Evolutionary conservation across 2,888 invertebrate genomes (phyloP), one percentile per base, ranked within the genome.

Genomic region (Plutella xylostella): DNA sequence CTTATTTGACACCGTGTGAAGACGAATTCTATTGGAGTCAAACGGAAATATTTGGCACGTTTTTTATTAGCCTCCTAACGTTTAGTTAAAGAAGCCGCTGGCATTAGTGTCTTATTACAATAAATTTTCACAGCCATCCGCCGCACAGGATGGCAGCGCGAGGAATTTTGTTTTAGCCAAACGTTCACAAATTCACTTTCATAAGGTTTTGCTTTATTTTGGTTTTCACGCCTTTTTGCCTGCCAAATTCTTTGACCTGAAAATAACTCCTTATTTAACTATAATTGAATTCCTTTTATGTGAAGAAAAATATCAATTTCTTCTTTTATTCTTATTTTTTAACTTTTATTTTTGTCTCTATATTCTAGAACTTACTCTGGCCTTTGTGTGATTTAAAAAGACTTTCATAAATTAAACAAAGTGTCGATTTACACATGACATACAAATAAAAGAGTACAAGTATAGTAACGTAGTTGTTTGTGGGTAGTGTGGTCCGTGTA

Each of bases 71-170:
- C 60, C 63, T 56, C 65, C 68, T 67, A 69, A 66, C 63, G 58
- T 76, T 75, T 79, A 78, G 79, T 72, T 53, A 72, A 74, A 79
- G 79, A 65, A 59, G 58, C 55, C 65, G 58, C 66, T 63, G 72
- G 77, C 67, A 74, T 76, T 63, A 69, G 58, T 53, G 63, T 55
- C 72, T 78, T 73, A 74, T 79, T 77, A 79, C 77, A 79, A 83
- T 83, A 83, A 82, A 83, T 82, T 72, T 65, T 63, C 51, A 61
- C 63, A 65, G 63, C 64, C 72, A 71, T 67, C 65, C 70, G 77
- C 85, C 86, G 79, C 86, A 86, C 86, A 86, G 76, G 85, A 78
- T 69, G 82, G 77, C 75, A 69, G 66, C 76, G 79, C 78, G 48
- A 78, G 72, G 79, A 82, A 83, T 83, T 82, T 66, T 80, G 82